Evolutionary conservation across 2,888 invertebrate genomes (phyloP).

Genomic region (Branchellion lobata): DNA sequence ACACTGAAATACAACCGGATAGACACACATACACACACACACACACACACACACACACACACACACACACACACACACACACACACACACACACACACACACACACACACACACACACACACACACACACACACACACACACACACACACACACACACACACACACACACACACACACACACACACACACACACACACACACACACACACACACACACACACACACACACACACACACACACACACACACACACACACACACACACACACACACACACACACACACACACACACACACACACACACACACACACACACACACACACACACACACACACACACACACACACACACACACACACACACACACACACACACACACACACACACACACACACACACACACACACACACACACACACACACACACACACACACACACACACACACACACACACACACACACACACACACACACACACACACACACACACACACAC

Average conservation of each 20-base stretch:
- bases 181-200: background rate
- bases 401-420: conserved; percentile 21
- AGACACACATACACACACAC: conserved; percentile 21
- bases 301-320: background rate
- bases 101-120: background rate
- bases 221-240: background rate
- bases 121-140: background rate
- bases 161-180: background rate
- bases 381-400: conserved; percentile 30
- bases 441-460: conserved; percentile 41
- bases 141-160: conserved; percentile 2
- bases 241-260: conserved; percentile 22
- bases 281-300: conserved; percentile 12
- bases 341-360: conserved; percentile 42
- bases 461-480: conserved; percentile 42
- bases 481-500: conserved; percentile 19
- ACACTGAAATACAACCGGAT: no score
- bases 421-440: conserved; percentile 44
- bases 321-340: conserved; percentile 36
- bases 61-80: conserved; percentile 23
- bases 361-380: conserved; percentile 42
- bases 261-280: conserved; percentile 16
- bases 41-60: conserved; percentile 24
- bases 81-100: conserved; percentile 22
- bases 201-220: background rate